These are phyloP conservation scores for Pipistrellus kuhlii DNA, from an alignment of 2,797 vertebrate species.

Conservation along the genomic window DNA sequence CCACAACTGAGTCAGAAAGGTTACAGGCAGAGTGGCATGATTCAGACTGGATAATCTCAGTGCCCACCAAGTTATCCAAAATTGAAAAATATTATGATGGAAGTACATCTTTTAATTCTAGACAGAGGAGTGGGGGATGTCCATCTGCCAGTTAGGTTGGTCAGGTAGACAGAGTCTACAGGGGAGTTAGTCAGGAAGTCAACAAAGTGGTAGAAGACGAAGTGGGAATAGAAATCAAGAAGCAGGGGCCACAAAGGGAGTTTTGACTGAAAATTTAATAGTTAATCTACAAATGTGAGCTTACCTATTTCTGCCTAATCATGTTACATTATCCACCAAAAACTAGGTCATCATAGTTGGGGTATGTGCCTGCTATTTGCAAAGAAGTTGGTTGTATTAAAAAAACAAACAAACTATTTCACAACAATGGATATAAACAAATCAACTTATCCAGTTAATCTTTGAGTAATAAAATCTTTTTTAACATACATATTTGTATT, in stretches of 20 bases:
- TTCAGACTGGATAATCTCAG: slow-evolving; percentile 93
- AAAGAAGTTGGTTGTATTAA: slow-evolving; percentile 81
- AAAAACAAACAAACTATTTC: slow-evolving; percentile 63
- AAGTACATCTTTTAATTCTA: slow-evolving; percentile 83
- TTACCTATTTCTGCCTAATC: slow-evolving; percentile 80
- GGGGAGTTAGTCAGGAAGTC: slow-evolving; percentile 74
- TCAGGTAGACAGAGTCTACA: slow-evolving; percentile 78
- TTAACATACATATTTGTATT: too few relatives aligned
- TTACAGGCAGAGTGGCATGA: slow-evolving; percentile 94
- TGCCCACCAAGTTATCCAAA: slow-evolving; percentile 93
- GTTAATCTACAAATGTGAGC: slow-evolving; percentile 82
- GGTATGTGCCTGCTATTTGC: slow-evolving; percentile 82
- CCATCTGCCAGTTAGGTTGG: slow-evolving; percentile 40
- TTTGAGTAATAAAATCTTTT: slow-evolving; percentile 84
- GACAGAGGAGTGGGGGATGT: slow-evolving; percentile 86
- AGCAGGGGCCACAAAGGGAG: slow-evolving; percentile 90
- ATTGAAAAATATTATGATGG: slow-evolving; percentile 88
- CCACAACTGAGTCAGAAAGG: slow-evolving; percentile 90
- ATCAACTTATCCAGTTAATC: slow-evolving; percentile 73
- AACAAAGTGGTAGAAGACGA: slow-evolving; percentile 79
- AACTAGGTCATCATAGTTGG: slow-evolving; percentile 83
- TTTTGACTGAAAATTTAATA: slow-evolving; percentile 91
- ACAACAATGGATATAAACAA: slow-evolving; percentile 83
- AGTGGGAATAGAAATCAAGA: slow-evolving; percentile 86
- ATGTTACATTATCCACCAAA: slow-evolving; percentile 85